Conservation (phyloP, 92 coral and sea anemone species). For the Umimayanthus kanabou region DNA sequence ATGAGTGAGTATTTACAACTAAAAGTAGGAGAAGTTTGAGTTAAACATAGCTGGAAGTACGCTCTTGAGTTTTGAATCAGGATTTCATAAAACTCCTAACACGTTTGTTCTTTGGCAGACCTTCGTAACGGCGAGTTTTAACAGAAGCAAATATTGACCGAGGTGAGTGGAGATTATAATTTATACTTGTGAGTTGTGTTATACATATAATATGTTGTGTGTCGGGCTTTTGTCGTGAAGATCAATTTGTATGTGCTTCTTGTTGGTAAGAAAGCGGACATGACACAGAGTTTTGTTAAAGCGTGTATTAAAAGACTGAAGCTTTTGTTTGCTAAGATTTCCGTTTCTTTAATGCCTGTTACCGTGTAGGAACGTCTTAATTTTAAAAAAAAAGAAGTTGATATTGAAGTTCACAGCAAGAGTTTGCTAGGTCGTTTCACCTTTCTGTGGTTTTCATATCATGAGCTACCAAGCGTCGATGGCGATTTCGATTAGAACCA, state of each 20-base stretch:
- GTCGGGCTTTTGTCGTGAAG: not conserved
- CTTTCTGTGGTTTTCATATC: not conserved
- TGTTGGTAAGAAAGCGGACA: not conserved
- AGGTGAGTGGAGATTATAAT: slow-evolving; percentile 1
- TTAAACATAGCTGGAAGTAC: not conserved
- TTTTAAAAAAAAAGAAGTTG: not conserved
- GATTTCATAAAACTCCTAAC: not conserved
- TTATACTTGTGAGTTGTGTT: not conserved
- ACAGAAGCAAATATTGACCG: not conserved
- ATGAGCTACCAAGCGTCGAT: not conserved
- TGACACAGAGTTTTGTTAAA: not conserved
- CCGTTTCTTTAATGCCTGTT: slow-evolving; percentile 1
- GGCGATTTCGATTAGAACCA: not conserved
- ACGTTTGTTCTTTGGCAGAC: not conserved
- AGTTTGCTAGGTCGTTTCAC: not conserved
- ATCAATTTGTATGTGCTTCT: not conserved
- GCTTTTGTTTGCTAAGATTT: not conserved
- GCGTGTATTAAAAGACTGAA: not conserved
- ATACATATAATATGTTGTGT: not conserved
- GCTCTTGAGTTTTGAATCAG: not conserved
- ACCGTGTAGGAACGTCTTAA: not conserved
- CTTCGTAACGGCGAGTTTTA: not conserved
- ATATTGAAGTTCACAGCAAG: not conserved
- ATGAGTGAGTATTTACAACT: slow-evolving; percentile 1
- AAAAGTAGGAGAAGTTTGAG: not conserved